Evolutionary conservation across 2,888 invertebrate species (phyloP), one percentile per base, ranked within the genome.

Genomic region (Homarus gammarus): DNA sequence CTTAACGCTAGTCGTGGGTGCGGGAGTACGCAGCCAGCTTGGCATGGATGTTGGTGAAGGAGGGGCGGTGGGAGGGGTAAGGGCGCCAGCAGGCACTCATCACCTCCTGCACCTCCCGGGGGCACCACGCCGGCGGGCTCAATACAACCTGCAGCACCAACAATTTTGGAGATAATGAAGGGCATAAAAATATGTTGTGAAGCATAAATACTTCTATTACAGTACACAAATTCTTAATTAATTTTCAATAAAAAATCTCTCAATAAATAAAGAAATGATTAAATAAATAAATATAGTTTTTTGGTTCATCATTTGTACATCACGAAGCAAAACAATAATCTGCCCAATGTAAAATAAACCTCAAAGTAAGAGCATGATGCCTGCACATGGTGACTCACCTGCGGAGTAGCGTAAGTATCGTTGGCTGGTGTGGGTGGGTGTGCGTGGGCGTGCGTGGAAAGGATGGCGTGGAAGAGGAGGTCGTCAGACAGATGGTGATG

Each of bases 21-120:
- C 36, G 44, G 70, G 79, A 18, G 61, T 77, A 40, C n/a, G 64
- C 77, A 3, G 78, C 70, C 27, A 87, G 82, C 31, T 36, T 75
- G 64, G 73, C 22, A 36, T 81, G 61, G 40, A 87, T 82, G 64
- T 73, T 36, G 64, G 22, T 33, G 64, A 87, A 87, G 61, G 87
- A 61, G 40, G 82, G 87, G 22, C 87, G 49, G 33, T 87, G 75
- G n/a, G 56, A 40, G 27, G 82, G 82, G 61, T 75, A 82, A 18
- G 87, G 87, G 33, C 82, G 81, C 87, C 87, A 87, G 40, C 87
- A 87, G 38, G 75, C 81, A 6, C 51, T 87, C 87, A 87, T 87
- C 56, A 87, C 75, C 38, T 87, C 87, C 51, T 87, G 81, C 12
- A 87, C 64, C 56, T 87, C 82, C 5, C 87, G 73, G 5, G 87